These are phyloP conservation scores for Caenorhabditis sulstoni DNA, from an alignment of 2,888 invertebrate species.

Conservation along the genomic window DNA sequence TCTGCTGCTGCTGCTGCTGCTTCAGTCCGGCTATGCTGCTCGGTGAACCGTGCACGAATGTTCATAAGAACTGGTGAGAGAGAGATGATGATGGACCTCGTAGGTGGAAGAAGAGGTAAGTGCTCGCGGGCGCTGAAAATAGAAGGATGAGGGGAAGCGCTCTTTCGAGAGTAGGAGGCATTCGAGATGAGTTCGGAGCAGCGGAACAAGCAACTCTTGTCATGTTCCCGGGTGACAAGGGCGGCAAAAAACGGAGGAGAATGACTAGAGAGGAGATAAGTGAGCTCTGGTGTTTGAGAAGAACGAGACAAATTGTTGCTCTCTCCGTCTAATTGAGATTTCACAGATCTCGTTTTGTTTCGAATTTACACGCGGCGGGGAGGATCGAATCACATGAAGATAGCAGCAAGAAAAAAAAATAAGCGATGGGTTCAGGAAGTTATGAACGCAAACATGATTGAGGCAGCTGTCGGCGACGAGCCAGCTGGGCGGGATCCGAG, in stretches of 20 bases:
- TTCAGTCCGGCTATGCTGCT: constrained; percentile 19
- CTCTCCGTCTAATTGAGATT: constrained; percentile 13
- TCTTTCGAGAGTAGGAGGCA: constrained; percentile 33
- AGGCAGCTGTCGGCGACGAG: constrained; percentile 26
- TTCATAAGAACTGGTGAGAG: constrained; percentile 46
- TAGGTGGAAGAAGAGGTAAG: constrained; percentile 37
- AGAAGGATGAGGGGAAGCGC: constrained; percentile 10
- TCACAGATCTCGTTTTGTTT: constrained; percentile 9
- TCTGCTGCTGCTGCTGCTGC: not conserved
- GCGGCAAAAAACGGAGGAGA: not conserved
- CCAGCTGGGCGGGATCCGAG: constrained; percentile 34
- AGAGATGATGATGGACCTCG: constrained; percentile 44
- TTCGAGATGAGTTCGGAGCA: constrained; percentile 5
- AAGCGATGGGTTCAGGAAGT: constrained; percentile 30
- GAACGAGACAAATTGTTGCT: constrained; percentile 29
- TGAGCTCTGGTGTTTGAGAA: constrained; percentile 31
- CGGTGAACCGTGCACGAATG: constrained; percentile 53
- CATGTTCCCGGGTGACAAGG: constrained; percentile 14
- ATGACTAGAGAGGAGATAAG: constrained; percentile 1
- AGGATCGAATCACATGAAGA: constrained; percentile 21
- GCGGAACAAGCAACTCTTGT: constrained; percentile 10
- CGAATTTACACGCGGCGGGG: constrained; percentile 1
- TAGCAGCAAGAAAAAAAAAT: constrained; percentile 14
- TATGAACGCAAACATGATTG: constrained; percentile 29
- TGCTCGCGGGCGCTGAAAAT: constrained; percentile 43